Percentiles rank a stretch among this genome's conserved stretches.
phyloP scores from a whole-genome alignment of 1,140 invertebrate genomes.

The Octopus bimaculoides region DNA sequence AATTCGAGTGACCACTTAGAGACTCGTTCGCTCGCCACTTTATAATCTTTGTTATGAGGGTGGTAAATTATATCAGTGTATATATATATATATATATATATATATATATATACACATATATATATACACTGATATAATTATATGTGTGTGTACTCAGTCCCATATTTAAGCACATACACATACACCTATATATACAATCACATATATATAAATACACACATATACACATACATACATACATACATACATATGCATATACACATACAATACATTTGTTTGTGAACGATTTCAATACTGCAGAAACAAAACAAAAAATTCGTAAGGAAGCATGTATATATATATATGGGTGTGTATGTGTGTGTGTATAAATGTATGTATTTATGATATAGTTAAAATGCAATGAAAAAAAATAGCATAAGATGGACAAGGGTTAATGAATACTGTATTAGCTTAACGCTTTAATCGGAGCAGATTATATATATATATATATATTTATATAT shows the following conservation, averaged over 20 bases:
- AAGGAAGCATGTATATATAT: not conserved
- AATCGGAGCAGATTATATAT: too few species aligned
- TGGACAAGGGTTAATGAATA: too few species aligned
- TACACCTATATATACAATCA: not conserved
- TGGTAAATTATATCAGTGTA: not conserved
- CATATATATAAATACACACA: not conserved
- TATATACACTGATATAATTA: not conserved
- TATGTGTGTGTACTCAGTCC: not conserved
- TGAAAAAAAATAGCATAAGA: too few species aligned
- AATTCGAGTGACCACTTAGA: too few species aligned
- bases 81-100: constrained; percentile 7
- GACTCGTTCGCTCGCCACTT: too few species aligned
- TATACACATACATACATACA: not conserved
- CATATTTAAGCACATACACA: not conserved
- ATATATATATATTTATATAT: not conserved
- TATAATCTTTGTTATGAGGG: not conserved
- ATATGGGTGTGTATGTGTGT: not conserved
- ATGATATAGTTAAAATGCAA: too few species aligned
- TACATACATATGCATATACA: not conserved
- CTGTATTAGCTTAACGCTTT: too few species aligned
- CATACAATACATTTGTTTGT: too few species aligned
- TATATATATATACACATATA: not conserved
- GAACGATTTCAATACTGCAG: too few species aligned
- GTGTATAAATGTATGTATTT: not conserved
- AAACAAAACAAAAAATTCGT: too few species aligned